phyloP scores from a whole-genome alignment of 2,113 vertebrate species.

The Melospiza melodia region DNA sequence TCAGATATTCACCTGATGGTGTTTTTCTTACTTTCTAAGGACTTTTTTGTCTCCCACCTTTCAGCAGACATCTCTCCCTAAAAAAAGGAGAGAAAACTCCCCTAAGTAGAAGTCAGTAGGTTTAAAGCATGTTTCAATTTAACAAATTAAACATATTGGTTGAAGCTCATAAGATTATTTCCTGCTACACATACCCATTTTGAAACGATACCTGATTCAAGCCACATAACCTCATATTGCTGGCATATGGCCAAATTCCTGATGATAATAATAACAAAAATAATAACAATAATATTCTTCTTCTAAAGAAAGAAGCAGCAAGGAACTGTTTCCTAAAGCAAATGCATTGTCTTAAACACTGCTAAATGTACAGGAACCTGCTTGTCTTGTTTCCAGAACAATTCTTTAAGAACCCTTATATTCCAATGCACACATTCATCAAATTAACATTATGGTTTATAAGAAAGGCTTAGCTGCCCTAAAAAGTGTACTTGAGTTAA shows the following conservation, averaged over 20 bases:
- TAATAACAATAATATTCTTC: not conserved
- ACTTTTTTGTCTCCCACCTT: not conserved
- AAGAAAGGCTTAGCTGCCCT: not conserved
- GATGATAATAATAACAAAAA: not conserved
- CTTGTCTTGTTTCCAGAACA: not conserved
- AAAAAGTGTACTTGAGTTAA: not conserved
- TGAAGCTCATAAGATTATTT: not conserved
- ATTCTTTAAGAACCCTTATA: not conserved
- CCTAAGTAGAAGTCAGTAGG: not conserved
- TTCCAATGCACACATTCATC: not conserved
- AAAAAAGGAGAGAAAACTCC: not conserved
- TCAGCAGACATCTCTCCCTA: not conserved
- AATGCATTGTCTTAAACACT: not conserved
- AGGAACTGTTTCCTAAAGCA: not conserved
- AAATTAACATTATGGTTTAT: not conserved
- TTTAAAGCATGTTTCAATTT: not conserved
- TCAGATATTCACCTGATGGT: not conserved
- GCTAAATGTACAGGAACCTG: not conserved
- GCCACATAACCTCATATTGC: not conserved
- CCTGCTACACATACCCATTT: not conserved
- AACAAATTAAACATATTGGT: not conserved
- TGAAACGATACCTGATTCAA: not conserved
- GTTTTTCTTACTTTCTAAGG: not conserved
- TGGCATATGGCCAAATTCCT: not conserved
- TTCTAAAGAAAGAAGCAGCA: not conserved